These are phyloP conservation scores for Andrena bucephala DNA, from an alignment of 2,888 invertebrate genomes.

Conservation along the genomic window DNA sequence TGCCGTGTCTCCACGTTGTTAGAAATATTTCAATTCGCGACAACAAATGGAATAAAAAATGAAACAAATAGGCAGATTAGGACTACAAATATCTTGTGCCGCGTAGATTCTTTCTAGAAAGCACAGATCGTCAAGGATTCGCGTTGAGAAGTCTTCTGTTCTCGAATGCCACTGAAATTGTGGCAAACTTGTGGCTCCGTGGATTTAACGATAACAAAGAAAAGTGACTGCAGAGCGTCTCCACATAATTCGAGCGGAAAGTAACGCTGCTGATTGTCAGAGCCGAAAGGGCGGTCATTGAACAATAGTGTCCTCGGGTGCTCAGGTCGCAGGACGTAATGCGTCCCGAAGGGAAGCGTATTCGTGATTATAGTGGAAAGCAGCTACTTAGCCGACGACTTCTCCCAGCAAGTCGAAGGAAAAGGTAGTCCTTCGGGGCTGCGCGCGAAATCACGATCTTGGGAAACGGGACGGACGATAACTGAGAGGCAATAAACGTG, in stretches of 20 bases:
- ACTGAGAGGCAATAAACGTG: constrained; percentile 35
- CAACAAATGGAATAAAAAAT: neutral
- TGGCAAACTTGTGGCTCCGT: neutral
- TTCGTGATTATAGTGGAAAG: constrained; percentile 64
- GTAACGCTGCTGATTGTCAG: constrained; percentile 14
- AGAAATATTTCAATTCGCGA: neutral
- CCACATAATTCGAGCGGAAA: constrained; percentile 36
- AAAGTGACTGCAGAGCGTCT: constrained; percentile 10
- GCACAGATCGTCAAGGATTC: too few species aligned
- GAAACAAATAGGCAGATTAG: neutral
- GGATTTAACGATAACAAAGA: neutral
- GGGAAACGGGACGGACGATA: constrained; percentile 27
- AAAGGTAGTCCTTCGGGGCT: constrained; percentile 36
- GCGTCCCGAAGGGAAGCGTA: constrained; percentile 48
- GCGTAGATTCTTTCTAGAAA: too few species aligned
- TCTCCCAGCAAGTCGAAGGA: constrained; percentile 48
- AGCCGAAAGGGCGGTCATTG: constrained; percentile 40
- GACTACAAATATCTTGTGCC: too few species aligned
- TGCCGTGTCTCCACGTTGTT: neutral
- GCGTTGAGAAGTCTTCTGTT: neutral
- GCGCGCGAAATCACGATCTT: constrained; percentile 30
- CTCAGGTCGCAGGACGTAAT: constrained; percentile 39
- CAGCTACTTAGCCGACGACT: constrained; percentile 62
- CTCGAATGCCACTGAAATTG: neutral
- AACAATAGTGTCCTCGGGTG: constrained; percentile 56